Base-by-base conservation (phyloP, 2,113 vertebrate genomes). In the Mustela nigripes region DNA sequence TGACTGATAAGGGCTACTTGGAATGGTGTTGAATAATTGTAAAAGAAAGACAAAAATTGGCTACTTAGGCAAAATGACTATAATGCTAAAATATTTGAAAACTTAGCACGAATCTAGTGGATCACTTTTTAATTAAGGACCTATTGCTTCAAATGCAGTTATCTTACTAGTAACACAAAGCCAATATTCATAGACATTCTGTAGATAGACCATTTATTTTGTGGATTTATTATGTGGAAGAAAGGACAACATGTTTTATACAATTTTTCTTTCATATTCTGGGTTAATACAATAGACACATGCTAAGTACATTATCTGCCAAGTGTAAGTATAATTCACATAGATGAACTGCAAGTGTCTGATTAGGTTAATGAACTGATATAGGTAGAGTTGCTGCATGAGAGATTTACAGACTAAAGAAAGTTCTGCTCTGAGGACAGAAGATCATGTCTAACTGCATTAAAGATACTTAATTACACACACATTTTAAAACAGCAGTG, bases 91-190 rank as follows among this genome's bases (percentile, higher is more conserved):
- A 69, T 89, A 36, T 56, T 63, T 60, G 31, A 88, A 65, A 88
- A 63, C 10, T 31, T 87, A 48, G n/a, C 11, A 28, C 7, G 48
- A 95, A 67, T 60, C 2, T 39, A 80, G 39, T 89, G 71, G 31
- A 21, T 90, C 76, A 63, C 60, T 39, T 97, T 97, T 81, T 69
- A 91, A 78, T 89, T 56, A 81, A 94, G 36, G 62, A 53, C 4
- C 19, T 62, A 93, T 62, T 89, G 39, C 50, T 53, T 89, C 21
- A 39, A 63, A 62, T 81, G 86, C 60, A 95, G 82, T 86, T 33
- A 86, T 78, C n/a, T 82, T 12, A 53, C 81, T 60, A 53, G 39
- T 50, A 95, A 42, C 56, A 45, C 31, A 56, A 96, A 93, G 53
- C 36, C 63, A 50, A 81, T 63, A 56, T 65, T 81, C 73, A 63